Percentiles rank a stretch among this genome's conserved stretches.
Evolutionary conservation across 2,113 vertebrate species (phyloP).

Genomic region (Heterocephalus glaber): DNA sequence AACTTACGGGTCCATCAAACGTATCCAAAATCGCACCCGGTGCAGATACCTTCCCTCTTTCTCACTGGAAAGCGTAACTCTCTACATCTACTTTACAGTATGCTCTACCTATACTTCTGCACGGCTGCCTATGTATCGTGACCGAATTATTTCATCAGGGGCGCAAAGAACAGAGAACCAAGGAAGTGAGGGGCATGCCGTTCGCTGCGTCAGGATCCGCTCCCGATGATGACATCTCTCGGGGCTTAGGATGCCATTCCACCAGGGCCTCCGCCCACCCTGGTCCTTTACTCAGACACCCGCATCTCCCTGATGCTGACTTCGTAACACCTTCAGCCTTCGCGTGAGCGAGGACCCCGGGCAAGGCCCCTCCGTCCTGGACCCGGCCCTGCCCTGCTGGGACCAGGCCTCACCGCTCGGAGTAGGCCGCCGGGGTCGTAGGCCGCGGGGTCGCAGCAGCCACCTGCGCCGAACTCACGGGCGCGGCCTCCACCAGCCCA

Average conservation of each 20-base stretch:
- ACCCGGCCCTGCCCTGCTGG: neutral
- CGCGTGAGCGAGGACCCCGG: neutral
- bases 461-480: neutral
- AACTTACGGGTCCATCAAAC: neutral
- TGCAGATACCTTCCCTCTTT: neutral
- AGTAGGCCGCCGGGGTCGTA: neutral
- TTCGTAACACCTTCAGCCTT: neutral
- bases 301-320: neutral
- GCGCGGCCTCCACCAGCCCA: neutral
- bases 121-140: neutral
- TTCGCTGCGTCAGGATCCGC: too few relatives aligned
- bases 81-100: neutral
- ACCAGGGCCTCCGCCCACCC: neutral
- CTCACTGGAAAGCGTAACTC: neutral
- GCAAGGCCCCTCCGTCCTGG: neutral
- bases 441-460: too few relatives aligned
- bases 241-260: neutral
- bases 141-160: neutral
- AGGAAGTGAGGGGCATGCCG: neutral
- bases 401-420: neutral
- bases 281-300: neutral
- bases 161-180: neutral
- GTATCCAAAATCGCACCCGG: neutral
- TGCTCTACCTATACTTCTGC: neutral
- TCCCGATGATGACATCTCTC: neutral